Conservation (phyloP, 2,113 vertebrate genomes). For the Cryptoleucopteryx plumbea region DNA sequence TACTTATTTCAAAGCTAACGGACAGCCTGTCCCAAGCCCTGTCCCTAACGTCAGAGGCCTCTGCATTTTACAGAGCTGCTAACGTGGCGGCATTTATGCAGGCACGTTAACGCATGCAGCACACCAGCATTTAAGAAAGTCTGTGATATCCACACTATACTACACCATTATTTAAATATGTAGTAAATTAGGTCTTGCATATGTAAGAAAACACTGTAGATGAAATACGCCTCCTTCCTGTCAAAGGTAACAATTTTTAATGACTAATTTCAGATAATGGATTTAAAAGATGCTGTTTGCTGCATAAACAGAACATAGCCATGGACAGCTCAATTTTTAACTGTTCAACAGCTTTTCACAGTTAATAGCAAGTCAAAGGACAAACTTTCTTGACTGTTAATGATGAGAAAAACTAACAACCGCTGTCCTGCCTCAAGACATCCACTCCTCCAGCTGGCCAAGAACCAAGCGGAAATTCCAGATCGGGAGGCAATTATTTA, state of each 20-base stretch:
- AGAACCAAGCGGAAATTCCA: constrained; percentile 51
- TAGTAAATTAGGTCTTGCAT: not conserved
- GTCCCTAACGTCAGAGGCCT: not conserved
- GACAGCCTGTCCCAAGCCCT: not conserved
- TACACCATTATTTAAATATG: not conserved
- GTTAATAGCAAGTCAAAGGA: not conserved
- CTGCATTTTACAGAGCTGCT: not conserved
- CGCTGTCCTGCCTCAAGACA: not conserved
- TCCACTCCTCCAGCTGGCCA: constrained; percentile 25
- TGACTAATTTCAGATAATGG: not conserved
- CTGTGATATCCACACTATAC: not conserved
- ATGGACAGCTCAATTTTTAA: not conserved
- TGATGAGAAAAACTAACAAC: constrained; percentile 15
- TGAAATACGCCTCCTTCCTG: not conserved
- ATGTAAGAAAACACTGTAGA: not conserved
- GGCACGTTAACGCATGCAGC: rapidly evolving
- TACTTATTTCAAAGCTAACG: not conserved
- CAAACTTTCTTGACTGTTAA: constrained; percentile 29
- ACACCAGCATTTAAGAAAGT: not conserved
- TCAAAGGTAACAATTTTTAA: not conserved
- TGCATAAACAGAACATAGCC: not conserved
- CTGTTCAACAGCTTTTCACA: not conserved
- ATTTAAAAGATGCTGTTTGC: not conserved
- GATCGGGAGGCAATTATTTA: constrained; percentile 26
- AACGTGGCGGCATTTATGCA: rapidly evolving